These are phyloP conservation scores for Callinectes sapidus DNA, from an alignment of 2,888 invertebrate genomes.

Conservation along the genomic window DNA sequence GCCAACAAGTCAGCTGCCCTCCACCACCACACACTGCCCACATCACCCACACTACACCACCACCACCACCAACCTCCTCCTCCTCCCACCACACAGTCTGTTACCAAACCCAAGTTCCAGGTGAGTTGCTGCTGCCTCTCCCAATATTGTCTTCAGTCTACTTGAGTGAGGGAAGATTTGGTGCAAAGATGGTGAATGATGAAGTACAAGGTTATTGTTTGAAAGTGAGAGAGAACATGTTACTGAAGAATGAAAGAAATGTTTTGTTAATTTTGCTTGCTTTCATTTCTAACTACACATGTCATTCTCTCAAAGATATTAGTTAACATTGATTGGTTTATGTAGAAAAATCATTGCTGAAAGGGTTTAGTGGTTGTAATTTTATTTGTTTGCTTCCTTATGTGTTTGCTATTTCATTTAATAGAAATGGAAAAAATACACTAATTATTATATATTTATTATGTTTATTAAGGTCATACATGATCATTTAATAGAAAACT, in stretches of 20 bases:
- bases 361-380: no score
- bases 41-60: constrained; percentile 47
- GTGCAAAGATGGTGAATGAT: neutral
- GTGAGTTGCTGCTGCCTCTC: constrained; percentile 45
- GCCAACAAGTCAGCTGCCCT: constrained; percentile 36
- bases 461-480: no score
- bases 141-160: constrained; percentile 7
- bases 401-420: no score
- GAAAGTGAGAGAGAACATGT: neutral
- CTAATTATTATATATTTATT: no score
- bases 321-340: neutral
- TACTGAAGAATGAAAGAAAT: neutral
- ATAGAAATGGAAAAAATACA: no score
- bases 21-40: constrained; percentile 32
- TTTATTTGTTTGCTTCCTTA: no score
- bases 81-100: constrained; percentile 45
- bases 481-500: no score
- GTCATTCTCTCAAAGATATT: neutral
- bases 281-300: neutral
- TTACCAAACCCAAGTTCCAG: constrained; percentile 67
- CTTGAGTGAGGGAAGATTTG: neutral
- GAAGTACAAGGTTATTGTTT: neutral
- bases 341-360: no score
- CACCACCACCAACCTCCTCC: constrained; percentile 36
- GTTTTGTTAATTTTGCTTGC: neutral